These are phyloP conservation scores for Marmota monax DNA, from an alignment of 2,113 vertebrate genomes.

Conservation along the genomic window DNA sequence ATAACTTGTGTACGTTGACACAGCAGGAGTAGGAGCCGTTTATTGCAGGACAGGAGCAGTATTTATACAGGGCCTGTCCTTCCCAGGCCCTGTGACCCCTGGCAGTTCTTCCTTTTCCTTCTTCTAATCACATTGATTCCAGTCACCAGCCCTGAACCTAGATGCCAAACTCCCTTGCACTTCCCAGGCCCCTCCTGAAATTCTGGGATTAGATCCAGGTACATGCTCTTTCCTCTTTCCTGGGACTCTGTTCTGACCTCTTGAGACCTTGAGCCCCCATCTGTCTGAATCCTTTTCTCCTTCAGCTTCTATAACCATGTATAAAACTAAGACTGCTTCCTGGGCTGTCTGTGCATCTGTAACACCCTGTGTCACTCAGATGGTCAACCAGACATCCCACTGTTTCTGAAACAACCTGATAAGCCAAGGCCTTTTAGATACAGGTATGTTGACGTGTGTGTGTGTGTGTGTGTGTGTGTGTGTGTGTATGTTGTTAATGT, in stretches of 20 bases:
- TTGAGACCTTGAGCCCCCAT: background rate
- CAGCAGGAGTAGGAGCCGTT: too few species aligned
- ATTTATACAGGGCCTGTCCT: too few species aligned
- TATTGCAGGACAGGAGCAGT: too few species aligned
- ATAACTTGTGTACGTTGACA: too few species aligned
- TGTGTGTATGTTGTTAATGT: background rate
- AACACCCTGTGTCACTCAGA: background rate
- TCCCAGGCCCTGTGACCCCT: background rate
- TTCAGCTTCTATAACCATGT: background rate
- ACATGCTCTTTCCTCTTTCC: background rate
- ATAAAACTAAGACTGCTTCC: conserved; percentile 26
- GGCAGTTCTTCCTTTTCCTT: background rate
- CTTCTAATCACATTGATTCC: background rate
- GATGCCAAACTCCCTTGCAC: background rate
- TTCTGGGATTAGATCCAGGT: background rate
- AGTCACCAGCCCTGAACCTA: background rate
- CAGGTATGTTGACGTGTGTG: background rate
- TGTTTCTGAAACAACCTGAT: background rate
- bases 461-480: background rate
- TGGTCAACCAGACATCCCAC: background rate
- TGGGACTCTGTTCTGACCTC: background rate
- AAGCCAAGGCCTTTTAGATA: background rate
- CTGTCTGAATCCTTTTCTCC: background rate
- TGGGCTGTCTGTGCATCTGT: background rate
- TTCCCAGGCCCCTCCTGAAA: background rate